Evolutionary conservation across 2,113 vertebrate genomes (phyloP), one percentile per base, ranked within the genome.

Genomic region (Capreolus pygargus): DNA sequence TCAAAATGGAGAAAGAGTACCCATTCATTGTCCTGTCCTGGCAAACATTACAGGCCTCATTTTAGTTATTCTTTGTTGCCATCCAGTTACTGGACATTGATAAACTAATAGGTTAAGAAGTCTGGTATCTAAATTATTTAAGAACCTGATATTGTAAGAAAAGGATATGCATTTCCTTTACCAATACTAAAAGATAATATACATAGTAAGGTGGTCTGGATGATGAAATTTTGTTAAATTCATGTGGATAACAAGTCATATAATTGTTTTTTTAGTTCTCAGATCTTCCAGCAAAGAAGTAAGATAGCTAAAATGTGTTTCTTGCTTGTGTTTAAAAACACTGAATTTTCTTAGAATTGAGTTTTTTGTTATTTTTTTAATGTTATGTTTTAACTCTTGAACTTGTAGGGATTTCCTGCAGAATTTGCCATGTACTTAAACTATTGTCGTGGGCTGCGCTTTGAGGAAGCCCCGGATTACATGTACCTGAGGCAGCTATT

Each of bases 401-500:
- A 97, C 36, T 97, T 97, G 13, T 97, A 99, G 99, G 99, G 99
- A 89, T 99, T 99, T 98, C 99, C 99, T 98, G 99, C 99, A 99
- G 99, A 99, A 99, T 99, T 99, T 99, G 99, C 99, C 98, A 99
- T 99, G 99, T 99, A 99, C 98, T 99, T 99, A 99, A 99, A 99
- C 99, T 99, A 99, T 99, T 99, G 99, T 98, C 99, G 99, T 98
- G 99, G 99, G 93, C 99, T 99, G 98, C 99, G 99, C 98, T 99
- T 99, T 98, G 99, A 99, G 97, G 99, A 99, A 98, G 99, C 99
- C 96, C 99, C 99, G 60, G 99, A 99, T 99, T 99, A 99, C 99
- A 99, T 99, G 99, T 99, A 99, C 96, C 99, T 99, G 99, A 99
- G 99, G 98, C 99, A 99, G 99, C 99, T 99, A 98, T 99, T 99